phyloP scores from a whole-genome alignment of 1,140 invertebrate species.

The Caenorhabditis tropicalis region DNA sequence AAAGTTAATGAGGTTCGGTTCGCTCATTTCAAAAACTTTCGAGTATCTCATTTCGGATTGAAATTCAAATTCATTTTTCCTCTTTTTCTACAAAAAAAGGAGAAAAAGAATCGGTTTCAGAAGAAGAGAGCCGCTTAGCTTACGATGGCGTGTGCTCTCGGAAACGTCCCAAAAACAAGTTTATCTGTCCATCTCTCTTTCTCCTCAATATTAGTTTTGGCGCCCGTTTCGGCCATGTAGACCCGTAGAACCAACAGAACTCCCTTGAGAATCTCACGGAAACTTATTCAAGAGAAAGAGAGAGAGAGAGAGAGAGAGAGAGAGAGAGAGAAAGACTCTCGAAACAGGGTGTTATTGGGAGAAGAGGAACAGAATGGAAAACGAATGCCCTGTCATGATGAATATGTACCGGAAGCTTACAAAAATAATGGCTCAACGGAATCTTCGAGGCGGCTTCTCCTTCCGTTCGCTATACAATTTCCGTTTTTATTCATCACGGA shows the following conservation, averaged over 20 bases:
- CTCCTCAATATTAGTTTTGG: slow-evolving; percentile 44
- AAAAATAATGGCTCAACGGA: slow-evolving; percentile 17
- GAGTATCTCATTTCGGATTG: background rate
- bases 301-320: background rate
- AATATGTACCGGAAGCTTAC: slow-evolving; percentile 28
- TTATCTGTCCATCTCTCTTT: slow-evolving; percentile 39
- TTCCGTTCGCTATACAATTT: background rate
- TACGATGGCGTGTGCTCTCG: slow-evolving; percentile 23
- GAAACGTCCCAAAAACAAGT: slow-evolving; percentile 43
- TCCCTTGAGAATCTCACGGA: slow-evolving; percentile 12
- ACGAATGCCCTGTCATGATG: slow-evolving; percentile 17
- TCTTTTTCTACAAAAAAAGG: background rate
- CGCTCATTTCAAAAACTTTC: background rate
- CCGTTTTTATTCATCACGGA: background rate
- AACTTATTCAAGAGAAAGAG: background rate
- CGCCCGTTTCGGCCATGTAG: slow-evolving; percentile 10
- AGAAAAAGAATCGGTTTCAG: background rate
- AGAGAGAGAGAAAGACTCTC: no score
- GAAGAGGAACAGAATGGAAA: background rate
- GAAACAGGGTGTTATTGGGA: background rate
- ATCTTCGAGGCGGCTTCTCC: background rate
- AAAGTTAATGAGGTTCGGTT: background rate
- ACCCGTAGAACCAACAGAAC: background rate
- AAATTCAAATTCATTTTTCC: slow-evolving; percentile 22
- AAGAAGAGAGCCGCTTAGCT: background rate